Percentiles rank a stretch among this genome's conserved stretches.
These are phyloP conservation scores for Agapetus fuscipes DNA, from an alignment of 2,888 invertebrate genomes.

Conservation along the genomic window DNA sequence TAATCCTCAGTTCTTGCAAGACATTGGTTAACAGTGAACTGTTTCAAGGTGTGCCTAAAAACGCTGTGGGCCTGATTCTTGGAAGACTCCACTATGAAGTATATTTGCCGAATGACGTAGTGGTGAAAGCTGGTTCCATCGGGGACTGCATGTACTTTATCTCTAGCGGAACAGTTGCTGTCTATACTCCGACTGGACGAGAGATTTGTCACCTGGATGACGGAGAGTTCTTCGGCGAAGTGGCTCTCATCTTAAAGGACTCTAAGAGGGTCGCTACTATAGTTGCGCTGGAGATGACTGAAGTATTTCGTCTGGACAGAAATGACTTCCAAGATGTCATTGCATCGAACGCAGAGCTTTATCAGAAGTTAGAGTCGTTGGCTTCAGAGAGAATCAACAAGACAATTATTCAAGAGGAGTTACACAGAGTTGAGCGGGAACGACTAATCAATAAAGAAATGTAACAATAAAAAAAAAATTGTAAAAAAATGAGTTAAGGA, in stretches of 20 bases:
- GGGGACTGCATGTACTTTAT: slow-evolving; percentile 59
- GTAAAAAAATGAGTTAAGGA: too few relatives aligned
- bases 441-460: too few relatives aligned
- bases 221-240: slow-evolving; percentile 54
- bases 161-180: slow-evolving; percentile 50
- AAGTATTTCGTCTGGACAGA: slow-evolving; percentile 47
- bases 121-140: slow-evolving; percentile 45
- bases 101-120: slow-evolving; percentile 50
- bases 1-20: slow-evolving; percentile 44
- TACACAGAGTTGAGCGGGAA: too few relatives aligned
- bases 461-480: too few relatives aligned
- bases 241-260: slow-evolving; percentile 46
- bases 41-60: slow-evolving; percentile 41
- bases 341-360: slow-evolving; percentile 34
- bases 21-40: slow-evolving; percentile 44
- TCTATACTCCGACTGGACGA: slow-evolving; percentile 48
- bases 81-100: slow-evolving; percentile 45
- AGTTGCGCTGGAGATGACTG: slow-evolving; percentile 50
- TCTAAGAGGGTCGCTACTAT: slow-evolving; percentile 47
- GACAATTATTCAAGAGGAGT: slow-evolving; percentile 37
- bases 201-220: slow-evolving; percentile 51
- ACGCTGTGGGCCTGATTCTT: slow-evolving; percentile 43
- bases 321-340: slow-evolving; percentile 41
- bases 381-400: slow-evolving; percentile 41
- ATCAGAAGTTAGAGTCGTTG: slow-evolving; percentile 36